Conservation (phyloP, 2,888 invertebrate species). For the Lasioglossum lativentre region DNA sequence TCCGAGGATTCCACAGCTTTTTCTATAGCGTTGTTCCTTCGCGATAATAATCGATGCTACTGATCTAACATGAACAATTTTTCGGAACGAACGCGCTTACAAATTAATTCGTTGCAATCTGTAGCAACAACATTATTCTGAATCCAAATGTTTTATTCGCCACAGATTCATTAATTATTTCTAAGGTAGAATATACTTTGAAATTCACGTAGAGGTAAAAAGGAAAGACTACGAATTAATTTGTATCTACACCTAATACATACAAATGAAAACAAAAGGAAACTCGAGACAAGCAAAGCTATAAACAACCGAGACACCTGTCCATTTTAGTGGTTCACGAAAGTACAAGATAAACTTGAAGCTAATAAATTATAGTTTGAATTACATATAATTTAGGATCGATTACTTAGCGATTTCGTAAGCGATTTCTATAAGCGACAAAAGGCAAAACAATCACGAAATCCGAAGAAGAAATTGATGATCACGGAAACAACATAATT, state of each 20-base stretch:
- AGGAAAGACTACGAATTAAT: neutral
- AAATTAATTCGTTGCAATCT: neutral
- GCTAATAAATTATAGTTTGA: no score
- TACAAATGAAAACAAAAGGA: neutral
- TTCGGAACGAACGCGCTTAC: neutral
- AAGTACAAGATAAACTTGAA: neutral
- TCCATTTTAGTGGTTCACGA: neutral
- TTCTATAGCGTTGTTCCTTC: neutral
- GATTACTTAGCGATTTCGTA: no score
- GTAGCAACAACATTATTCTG: neutral
- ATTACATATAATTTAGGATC: no score
- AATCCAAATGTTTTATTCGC: neutral
- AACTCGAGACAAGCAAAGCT: constrained; percentile 12
- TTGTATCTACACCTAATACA: neutral
- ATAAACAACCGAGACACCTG: constrained; percentile 5
- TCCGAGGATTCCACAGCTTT: neutral
- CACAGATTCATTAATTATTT: neutral
- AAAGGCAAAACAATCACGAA: neutral
- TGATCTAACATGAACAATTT: neutral
- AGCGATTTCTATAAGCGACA: neutral
- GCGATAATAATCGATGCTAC: neutral
- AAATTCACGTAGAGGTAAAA: no score
- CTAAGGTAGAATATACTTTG: neutral
- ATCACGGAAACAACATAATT: no score
- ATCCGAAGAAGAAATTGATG: no score